Base-by-base conservation (phyloP, 2,797 vertebrate species). In the Sebastes oblongus region DNA sequence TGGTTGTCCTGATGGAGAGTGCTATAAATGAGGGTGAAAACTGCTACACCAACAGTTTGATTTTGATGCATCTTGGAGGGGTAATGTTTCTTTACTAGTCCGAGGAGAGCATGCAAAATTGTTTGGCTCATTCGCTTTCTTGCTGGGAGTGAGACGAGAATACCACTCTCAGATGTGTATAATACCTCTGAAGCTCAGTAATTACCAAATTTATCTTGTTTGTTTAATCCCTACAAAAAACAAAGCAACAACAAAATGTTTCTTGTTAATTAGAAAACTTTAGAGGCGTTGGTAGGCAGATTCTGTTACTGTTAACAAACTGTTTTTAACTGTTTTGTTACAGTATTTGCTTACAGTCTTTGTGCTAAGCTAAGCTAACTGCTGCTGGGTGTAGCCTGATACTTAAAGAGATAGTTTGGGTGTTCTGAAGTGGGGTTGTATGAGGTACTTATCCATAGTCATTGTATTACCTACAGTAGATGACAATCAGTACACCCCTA, bases 41-140 rank as follows among this genome's bases (percentile, higher is more conserved):
- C 30, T 64, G 70, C 67, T 20, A 20, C 64, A 72, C 42, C 34
- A 62, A 68, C 56, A 61, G 29, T 55, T 77, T 77, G 52, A 83
- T 64, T 81, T 72, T 78, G 75, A 76, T 75, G 16, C 14, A 65
- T 72, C 50, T 62, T 62, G 22, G 22, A 69, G 39, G 60, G 62
- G n/a, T 11, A 59, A 75, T 55, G 64, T n/a, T n/a, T 66, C 72
- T 55, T 77, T 59, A 81, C 46, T 66, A 54, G 46, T 58, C 75
- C 69, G 0, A 58, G 11, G 30, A 79, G 68, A 36, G n/a, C 56
- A 2, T 4, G 12, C 61, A 30, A 11, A 36, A 32, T 55, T 7
- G 61, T 80, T 50, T 60, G 39, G 30, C 22, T 60, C 16, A 52
- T 58, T 70, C 2, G 7, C 10, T 42, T 58, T 68, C 24, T 50